A percentile compares a stretch with the other conserved stretches of the same genome.
phyloP scores from a whole-genome alignment of 2,797 vertebrate species.

The Pogonophryne albipinna region DNA sequence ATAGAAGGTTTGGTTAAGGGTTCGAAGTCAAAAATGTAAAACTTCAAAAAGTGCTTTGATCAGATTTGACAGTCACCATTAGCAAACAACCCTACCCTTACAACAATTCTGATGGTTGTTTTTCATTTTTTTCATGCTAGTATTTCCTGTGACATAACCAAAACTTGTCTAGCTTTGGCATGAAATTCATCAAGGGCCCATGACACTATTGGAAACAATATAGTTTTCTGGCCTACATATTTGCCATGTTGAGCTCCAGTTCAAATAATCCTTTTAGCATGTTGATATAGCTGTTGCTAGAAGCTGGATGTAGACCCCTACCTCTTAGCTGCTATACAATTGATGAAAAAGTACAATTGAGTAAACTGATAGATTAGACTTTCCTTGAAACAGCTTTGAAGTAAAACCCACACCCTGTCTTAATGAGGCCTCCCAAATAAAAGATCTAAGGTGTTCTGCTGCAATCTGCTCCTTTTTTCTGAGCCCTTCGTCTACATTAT shows the following conservation, averaged over 20 bases:
- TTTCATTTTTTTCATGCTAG: too few relatives aligned
- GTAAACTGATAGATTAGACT: background rate
- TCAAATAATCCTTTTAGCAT: background rate
- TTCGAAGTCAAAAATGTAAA: too few relatives aligned
- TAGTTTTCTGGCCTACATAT: background rate
- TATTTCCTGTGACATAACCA: constrained; percentile 1
- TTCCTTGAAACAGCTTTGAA: background rate
- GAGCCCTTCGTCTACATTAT: background rate
- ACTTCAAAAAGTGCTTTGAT: constrained; percentile 1
- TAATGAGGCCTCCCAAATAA: too few relatives aligned
- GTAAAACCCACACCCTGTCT: too few relatives aligned
- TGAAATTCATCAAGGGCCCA: background rate
- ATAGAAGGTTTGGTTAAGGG: too few relatives aligned
- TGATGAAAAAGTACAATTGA: background rate
- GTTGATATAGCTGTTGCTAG: background rate
- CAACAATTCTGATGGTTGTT: too few relatives aligned
- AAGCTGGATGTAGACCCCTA: background rate
- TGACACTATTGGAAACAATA: background rate
- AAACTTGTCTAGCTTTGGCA: background rate
- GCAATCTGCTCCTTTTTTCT: background rate
- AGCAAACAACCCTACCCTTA: background rate
- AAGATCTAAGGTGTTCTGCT: background rate
- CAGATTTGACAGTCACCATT: background rate
- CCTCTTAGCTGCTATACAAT: background rate
- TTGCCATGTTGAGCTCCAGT: background rate